Conservation (phyloP, 1,140 invertebrate genomes). For the Trichomalopsis sarcophagae region DNA sequence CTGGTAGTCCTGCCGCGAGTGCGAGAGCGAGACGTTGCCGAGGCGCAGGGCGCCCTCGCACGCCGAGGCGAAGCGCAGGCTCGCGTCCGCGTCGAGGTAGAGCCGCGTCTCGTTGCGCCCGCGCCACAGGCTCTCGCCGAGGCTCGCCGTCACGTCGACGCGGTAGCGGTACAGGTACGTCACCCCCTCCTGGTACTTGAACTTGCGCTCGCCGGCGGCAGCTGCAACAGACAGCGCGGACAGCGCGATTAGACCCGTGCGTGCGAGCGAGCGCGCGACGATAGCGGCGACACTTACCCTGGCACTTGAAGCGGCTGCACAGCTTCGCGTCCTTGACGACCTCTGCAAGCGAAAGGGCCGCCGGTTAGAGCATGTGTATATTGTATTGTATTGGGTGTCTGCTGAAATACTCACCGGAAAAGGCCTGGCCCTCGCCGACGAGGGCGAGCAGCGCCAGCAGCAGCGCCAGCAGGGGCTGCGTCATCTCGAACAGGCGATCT, state of each 20-base stretch:
- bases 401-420: constrained; percentile 21
- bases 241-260: no score
- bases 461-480: neutral
- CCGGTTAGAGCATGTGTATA: no score
- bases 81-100: constrained; percentile 67
- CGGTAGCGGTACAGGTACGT: constrained; percentile 71
- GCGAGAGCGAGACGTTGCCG: constrained; percentile 63
- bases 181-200: constrained; percentile 69
- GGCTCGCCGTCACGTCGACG: constrained; percentile 70
- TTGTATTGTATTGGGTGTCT: no score
- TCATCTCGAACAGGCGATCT: neutral
- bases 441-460: neutral
- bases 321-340: constrained; percentile 62
- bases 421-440: neutral
- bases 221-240: constrained; percentile 60
- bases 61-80: constrained; percentile 67
- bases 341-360: constrained; percentile 56
- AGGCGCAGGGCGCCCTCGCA: constrained; percentile 73
- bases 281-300: neutral
- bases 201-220: constrained; percentile 66
- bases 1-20: constrained; percentile 62
- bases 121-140: constrained; percentile 55
- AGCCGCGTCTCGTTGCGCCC: constrained; percentile 63
- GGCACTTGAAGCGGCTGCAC: constrained; percentile 67
- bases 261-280: no score